phyloP scores from a whole-genome alignment of 2,797 vertebrate species.

The Myripristis jacobus region DNA sequence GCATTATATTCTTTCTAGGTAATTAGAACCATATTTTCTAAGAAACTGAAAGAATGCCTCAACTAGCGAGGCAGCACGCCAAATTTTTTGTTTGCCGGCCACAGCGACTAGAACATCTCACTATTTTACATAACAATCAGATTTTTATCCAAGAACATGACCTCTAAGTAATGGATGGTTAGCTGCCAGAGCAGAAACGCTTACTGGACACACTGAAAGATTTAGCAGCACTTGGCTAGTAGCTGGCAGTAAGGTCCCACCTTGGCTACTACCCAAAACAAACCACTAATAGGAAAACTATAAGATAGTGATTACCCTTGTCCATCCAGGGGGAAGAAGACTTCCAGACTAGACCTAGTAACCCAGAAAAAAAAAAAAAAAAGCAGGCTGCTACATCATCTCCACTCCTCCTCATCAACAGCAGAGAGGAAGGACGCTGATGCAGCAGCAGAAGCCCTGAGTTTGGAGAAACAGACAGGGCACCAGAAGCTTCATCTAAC shows the following conservation, averaged over 20 bases:
- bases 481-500: background rate
- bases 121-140: slow-evolving; percentile 12
- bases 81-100: background rate
- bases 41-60: slow-evolving; percentile 28
- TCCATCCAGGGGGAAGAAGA: slow-evolving; percentile 25
- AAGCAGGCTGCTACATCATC: slow-evolving; percentile 13
- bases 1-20: background rate
- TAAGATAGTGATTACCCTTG: slow-evolving; percentile 25
- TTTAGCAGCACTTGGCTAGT: slow-evolving; percentile 18
- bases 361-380: slow-evolving; percentile 19
- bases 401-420: background rate
- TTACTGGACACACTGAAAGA: background rate
- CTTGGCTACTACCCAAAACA: slow-evolving; percentile 36
- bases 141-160: background rate
- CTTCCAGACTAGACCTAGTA: slow-evolving; percentile 15
- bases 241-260: slow-evolving; percentile 7
- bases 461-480: slow-evolving; percentile 9
- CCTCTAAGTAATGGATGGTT: slow-evolving; percentile 19
- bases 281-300: slow-evolving; percentile 36
- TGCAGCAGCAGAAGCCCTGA: background rate
- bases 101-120: slow-evolving; percentile 5
- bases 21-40: background rate
- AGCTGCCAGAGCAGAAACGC: background rate
- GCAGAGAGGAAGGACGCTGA: background rate
- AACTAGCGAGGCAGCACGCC: background rate